These are phyloP conservation scores for Semaprochilodus insignis DNA, from an alignment of 2,797 vertebrate genomes.

Conservation along the genomic window DNA sequence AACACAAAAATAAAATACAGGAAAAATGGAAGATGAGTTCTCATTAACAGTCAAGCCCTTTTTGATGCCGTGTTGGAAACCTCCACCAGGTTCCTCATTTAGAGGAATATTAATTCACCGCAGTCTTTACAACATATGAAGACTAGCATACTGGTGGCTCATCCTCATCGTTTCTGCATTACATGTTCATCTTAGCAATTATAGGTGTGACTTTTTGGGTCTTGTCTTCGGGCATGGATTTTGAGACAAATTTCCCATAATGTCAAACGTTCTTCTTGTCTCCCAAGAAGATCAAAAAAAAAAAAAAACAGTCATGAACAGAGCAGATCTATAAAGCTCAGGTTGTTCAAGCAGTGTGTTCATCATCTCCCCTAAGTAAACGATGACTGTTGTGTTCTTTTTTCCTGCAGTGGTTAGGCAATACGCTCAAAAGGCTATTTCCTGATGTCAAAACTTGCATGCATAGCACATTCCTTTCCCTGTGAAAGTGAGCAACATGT, in stretches of 20 bases:
- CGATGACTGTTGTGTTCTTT: background rate
- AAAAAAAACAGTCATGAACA: background rate
- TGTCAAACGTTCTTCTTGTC: background rate
- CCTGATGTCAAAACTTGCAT: constrained; percentile 41
- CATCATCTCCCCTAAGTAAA: background rate
- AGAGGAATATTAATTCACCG: too few relatives aligned
- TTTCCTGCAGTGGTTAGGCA: background rate
- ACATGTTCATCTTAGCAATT: background rate
- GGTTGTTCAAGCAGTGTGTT: background rate
- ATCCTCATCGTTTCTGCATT: background rate
- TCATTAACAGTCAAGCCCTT: too few relatives aligned
- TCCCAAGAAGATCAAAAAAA: too few relatives aligned
- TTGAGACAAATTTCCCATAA: background rate
- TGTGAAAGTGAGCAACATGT: constrained; percentile 84
- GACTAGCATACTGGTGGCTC: background rate
- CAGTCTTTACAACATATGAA: background rate
- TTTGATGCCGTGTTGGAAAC: too few relatives aligned
- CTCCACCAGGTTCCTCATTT: too few relatives aligned
- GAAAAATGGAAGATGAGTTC: too few relatives aligned
- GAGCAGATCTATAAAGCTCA: background rate
- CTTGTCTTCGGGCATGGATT: background rate
- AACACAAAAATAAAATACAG: too few relatives aligned
- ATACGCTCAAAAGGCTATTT: background rate
- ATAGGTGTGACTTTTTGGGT: background rate
- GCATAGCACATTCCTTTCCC: constrained; percentile 70